Percentiles rank a stretch among this genome's conserved stretches.
phyloP scores from a whole-genome alignment of 2,888 invertebrate genomes.

The Augiades crinisus region DNA sequence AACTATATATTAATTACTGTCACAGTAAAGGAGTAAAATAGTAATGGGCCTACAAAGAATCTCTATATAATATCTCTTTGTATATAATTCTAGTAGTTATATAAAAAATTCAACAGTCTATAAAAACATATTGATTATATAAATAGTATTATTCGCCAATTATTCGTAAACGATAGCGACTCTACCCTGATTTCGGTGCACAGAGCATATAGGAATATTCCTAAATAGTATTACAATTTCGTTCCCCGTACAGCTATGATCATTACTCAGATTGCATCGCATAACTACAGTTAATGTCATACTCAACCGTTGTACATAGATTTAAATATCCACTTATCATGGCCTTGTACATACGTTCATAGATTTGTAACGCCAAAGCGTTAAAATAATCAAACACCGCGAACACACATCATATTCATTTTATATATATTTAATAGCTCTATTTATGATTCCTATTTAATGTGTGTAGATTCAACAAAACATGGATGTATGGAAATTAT shows the following conservation, averaged over 20 bases:
- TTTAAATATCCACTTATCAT: slow-evolving; percentile 29
- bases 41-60: no score
- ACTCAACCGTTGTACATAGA: slow-evolving; percentile 39
- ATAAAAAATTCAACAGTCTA: no score
- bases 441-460: neutral
- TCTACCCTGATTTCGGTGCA: no score
- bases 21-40: no score
- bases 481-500: neutral
- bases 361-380: neutral
- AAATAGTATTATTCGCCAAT: no score
- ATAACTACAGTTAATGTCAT: slow-evolving; percentile 46
- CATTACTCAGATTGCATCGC: slow-evolving; percentile 49
- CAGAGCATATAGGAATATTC: neutral
- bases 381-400: slow-evolving; percentile 10
- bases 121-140: no score
- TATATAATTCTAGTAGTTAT: no score
- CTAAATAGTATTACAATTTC: slow-evolving; percentile 2
- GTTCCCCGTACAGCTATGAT: slow-evolving; percentile 1
- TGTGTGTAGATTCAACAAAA: neutral
- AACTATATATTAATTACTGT: no score
- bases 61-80: no score
- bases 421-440: slow-evolving; percentile 11
- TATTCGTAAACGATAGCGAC: no score
- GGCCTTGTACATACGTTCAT: slow-evolving; percentile 20
- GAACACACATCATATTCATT: neutral